Conservation (phyloP, 1,140 invertebrate species). For the Anoplolepis gracilipes region DNA sequence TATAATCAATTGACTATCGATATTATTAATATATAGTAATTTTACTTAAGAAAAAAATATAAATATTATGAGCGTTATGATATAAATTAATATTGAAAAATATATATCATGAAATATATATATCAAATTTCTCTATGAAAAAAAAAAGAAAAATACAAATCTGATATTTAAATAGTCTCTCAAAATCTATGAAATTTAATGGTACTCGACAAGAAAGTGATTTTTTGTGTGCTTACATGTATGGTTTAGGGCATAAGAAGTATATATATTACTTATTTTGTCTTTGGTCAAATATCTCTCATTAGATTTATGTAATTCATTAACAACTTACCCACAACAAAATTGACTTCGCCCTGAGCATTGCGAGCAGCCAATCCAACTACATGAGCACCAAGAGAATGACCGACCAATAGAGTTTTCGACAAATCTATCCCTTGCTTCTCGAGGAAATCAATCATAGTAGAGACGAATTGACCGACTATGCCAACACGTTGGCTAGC, state of each 20-base stretch:
- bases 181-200: background rate
- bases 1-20: background rate
- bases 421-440: slow-evolving; percentile 84
- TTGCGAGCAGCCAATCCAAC: slow-evolving; percentile 80
- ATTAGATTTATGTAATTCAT: background rate
- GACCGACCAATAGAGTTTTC: slow-evolving; percentile 85
- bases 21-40: background rate
- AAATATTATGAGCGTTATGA: background rate
- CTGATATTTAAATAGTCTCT: background rate
- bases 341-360: slow-evolving; percentile 61
- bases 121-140: no score
- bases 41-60: background rate
- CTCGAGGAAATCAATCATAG: slow-evolving; percentile 87
- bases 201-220: background rate
- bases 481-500: slow-evolving; percentile 85
- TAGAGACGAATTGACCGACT: slow-evolving; percentile 87
- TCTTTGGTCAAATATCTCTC: background rate
- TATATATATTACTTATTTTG: background rate
- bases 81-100: background rate
- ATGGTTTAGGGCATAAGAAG: no score
- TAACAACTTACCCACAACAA: slow-evolving; percentile 75
- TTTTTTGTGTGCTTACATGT: background rate
- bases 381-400: slow-evolving; percentile 85
- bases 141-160: background rate
- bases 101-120: background rate